These are phyloP conservation scores for Agrilus mali DNA, from an alignment of 2,888 invertebrate genomes.

Conservation along the genomic window DNA sequence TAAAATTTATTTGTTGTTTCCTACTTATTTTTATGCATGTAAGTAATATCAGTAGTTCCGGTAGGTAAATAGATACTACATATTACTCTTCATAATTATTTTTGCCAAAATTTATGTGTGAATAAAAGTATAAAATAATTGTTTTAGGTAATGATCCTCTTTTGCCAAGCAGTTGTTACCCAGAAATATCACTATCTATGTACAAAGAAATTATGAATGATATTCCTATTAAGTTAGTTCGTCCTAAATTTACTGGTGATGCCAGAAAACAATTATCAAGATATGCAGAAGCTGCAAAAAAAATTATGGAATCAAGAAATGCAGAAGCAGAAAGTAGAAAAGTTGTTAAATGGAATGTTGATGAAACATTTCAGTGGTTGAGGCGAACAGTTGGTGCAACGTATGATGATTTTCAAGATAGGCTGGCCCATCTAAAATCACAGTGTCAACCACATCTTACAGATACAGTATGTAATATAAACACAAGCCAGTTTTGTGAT, in stretches of 20 bases:
- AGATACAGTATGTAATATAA: slow-evolving; percentile 51
- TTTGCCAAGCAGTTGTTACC: slow-evolving; percentile 81
- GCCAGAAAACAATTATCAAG: slow-evolving; percentile 75
- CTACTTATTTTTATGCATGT: not conserved
- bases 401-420: slow-evolving; percentile 84
- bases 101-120: too few relatives aligned
- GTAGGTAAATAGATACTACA: too few relatives aligned
- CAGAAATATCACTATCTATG: slow-evolving; percentile 89
- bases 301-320: slow-evolving; percentile 89
- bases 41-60: not conserved
- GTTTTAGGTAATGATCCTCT: slow-evolving; percentile 76
- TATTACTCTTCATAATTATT: too few relatives aligned
- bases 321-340: slow-evolving; percentile 88
- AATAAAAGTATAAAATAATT: not conserved
- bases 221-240: slow-evolving; percentile 89
- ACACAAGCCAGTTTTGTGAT: not conserved
- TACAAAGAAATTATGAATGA: slow-evolving; percentile 97
- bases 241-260: slow-evolving; percentile 91
- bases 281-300: slow-evolving; percentile 94
- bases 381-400: slow-evolving; percentile 86
- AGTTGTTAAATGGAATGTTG: slow-evolving; percentile 97
- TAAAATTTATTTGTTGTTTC: not conserved
- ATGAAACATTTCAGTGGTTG: slow-evolving; percentile 94
- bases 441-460: slow-evolving; percentile 94
- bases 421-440: slow-evolving; percentile 80